Percentiles rank a stretch among this genome's conserved stretches.
Conservation (phyloP, 1,140 invertebrate species). For the Drosophila parvula region DNA sequence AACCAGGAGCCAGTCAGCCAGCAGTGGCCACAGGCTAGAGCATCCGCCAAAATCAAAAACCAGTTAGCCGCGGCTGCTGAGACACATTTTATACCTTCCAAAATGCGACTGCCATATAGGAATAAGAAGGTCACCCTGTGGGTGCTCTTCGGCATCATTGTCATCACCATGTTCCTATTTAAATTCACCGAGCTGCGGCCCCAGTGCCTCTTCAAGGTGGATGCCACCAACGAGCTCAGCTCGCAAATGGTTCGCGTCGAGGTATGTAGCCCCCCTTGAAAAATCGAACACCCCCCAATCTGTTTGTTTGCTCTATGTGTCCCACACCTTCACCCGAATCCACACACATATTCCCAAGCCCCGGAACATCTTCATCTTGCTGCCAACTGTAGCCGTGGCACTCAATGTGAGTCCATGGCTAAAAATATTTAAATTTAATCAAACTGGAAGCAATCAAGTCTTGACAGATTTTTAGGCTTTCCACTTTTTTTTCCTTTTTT, state of each 20-base stretch:
- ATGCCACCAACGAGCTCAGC: constrained; percentile 59
- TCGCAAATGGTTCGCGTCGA: constrained; percentile 78
- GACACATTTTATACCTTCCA: constrained; percentile 15
- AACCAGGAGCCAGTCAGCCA: not conserved
- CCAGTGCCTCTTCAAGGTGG: constrained; percentile 79
- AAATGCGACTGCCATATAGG: constrained; percentile 81
- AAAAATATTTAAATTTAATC: constrained; percentile 40
- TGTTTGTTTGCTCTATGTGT: not conserved
- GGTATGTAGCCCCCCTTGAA: constrained; percentile 66
- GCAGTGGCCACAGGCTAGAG: not conserved
- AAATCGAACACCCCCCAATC: constrained; percentile 28
- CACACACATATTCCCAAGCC: constrained; percentile 2
- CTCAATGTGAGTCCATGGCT: constrained; percentile 5
- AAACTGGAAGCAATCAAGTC: constrained; percentile 7
- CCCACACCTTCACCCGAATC: not conserved
- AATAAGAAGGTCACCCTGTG: constrained; percentile 82
- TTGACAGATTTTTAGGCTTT: constrained; percentile 18
- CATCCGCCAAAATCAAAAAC: constrained; percentile 36
- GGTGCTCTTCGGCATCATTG: constrained; percentile 78
- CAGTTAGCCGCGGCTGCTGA: constrained; percentile 25
- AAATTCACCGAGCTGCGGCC: constrained; percentile 83
- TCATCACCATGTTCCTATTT: constrained; percentile 83
- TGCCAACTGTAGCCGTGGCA: not conserved
- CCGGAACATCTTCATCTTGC: constrained; percentile 17
- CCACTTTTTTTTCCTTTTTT: not conserved